A percentile compares a stretch with the other conserved stretches of the same genome.
Conservation (phyloP, 2,888 invertebrate genomes). For the Melipona beecheii region DNA sequence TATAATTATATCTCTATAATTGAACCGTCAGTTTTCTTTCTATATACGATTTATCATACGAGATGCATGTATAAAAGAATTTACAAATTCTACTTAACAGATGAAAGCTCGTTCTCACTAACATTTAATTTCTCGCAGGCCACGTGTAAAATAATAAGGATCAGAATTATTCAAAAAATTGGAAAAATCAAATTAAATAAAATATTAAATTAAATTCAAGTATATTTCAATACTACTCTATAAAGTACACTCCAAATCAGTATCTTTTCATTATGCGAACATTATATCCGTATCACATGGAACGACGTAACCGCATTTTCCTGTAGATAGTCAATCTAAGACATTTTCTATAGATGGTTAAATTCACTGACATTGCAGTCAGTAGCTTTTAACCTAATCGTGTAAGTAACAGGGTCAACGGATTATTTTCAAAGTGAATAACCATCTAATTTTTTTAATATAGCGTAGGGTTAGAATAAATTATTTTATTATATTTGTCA, state of each 20-base stretch:
- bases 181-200: background rate
- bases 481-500: background rate
- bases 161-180: too few species aligned
- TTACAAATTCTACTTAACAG: too few species aligned
- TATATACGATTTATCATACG: too few species aligned
- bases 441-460: background rate
- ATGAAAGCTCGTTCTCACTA: too few species aligned
- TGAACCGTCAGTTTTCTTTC: too few species aligned
- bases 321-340: background rate
- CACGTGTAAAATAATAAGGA: too few species aligned
- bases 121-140: too few species aligned
- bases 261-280: background rate
- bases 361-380: background rate
- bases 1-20: too few species aligned
- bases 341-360: background rate
- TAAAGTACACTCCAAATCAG: too few species aligned
- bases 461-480: background rate
- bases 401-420: background rate
- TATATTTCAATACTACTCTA: background rate
- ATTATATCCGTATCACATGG: background rate
- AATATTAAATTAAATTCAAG: background rate
- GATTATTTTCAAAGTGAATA: background rate
- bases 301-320: background rate
- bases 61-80: too few species aligned
- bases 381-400: background rate